Conservation (phyloP, 2,113 vertebrate species). For the Tachuris rubrigastra region DNA sequence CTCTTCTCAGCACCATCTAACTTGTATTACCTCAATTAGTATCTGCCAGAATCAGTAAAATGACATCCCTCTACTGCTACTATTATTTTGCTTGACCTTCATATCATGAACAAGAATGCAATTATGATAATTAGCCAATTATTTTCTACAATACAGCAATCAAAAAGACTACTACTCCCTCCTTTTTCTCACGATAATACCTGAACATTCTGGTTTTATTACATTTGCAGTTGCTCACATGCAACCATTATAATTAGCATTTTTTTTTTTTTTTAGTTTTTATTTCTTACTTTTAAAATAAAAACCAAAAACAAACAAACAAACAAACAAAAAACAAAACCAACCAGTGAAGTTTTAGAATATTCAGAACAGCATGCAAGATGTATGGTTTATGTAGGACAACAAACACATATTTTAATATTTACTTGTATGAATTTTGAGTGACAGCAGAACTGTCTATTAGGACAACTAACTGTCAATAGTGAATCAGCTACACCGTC, state of each 20-base stretch:
- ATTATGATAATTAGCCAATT: constrained; percentile 31
- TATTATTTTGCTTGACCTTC: background rate
- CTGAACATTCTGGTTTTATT: background rate
- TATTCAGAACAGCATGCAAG: background rate
- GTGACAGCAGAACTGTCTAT: background rate
- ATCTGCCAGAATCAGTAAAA: background rate
- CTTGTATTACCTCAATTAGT: background rate
- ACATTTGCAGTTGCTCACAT: background rate
- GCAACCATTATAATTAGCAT: background rate
- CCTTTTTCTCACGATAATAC: constrained; percentile 13
- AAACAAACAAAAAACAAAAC: background rate
- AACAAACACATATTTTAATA: background rate
- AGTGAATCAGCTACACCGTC: background rate
- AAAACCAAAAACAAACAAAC: background rate
- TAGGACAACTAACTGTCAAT: background rate
- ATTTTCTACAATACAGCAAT: background rate
- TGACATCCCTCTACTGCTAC: background rate
- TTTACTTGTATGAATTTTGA: background rate
- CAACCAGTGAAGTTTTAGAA: background rate
- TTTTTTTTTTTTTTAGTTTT: background rate
- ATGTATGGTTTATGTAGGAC: background rate
- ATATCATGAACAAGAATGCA: constrained; percentile 17
- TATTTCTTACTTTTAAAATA: background rate
- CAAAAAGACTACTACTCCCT: background rate
- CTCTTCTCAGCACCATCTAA: background rate